Base-by-base conservation (phyloP, 2,888 invertebrate species). In the Spilarctia lutea region DNA sequence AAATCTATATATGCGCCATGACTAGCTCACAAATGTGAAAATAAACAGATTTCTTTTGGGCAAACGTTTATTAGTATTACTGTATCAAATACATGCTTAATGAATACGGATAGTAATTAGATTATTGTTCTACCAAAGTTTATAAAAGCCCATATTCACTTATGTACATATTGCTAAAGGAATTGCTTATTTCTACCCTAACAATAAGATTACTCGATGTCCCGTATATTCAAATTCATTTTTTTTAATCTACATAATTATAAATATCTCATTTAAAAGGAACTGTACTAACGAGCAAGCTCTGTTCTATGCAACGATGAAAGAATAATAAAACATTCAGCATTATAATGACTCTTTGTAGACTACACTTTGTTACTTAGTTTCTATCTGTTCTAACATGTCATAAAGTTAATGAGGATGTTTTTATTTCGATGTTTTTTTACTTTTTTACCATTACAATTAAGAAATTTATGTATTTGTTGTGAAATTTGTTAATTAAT, bases 281-380 rank as follows among this genome's bases (percentile, higher is more conserved):
- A 24, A 68, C 20, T 48, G 48, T 33, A 33, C 68, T 68, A 68
- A 68, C 33, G 68, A 68, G 24, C 48, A 20, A 45, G 24, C 27
- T 20, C 24, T 33, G 13, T 48, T 20, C 30, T 48, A 33, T 18
- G 45, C 48, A 33, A 13, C 11, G 11, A 30, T 33, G 45, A 45
- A 20, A 68, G 27, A 30, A 68, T 35, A 39, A 68, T 33, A 45
- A 68, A 68, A 30, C 20, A 68, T 24, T 20, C 24, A 68, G 68
- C 48, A 68, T 68, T 48, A 48, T 68, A 68, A 48, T 48, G 48
- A 13, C 68, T 68, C 68, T 48, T 68, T 48, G 68, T 68, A 24
- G 68, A 68, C 68, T 33, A 48, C 20, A 33, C 48, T 68, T 68
- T 48, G 48, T 68, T 68, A 48, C 33, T 68, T 20, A 48, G 33